Evolutionary conservation across 2,888 invertebrate species (phyloP).

Genomic region (Beris chalybata): DNA sequence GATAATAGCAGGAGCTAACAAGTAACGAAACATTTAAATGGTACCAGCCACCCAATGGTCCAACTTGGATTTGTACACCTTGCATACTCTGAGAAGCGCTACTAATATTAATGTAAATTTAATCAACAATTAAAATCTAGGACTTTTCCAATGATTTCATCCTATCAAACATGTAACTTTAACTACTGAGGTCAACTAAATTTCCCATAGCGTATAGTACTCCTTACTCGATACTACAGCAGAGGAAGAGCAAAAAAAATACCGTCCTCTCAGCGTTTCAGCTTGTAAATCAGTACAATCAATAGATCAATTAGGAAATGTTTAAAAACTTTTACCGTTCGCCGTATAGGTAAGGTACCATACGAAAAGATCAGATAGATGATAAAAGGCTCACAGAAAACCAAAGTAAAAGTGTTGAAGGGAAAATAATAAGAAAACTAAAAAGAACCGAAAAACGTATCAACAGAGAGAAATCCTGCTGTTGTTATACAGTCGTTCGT

Average conservation of each 20-base stretch:
- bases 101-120: no score
- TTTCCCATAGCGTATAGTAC: constrained; percentile 21
- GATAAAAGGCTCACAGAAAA: constrained; percentile 10
- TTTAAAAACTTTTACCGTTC: constrained; percentile 31
- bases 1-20: no score
- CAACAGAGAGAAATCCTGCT: constrained; percentile 28
- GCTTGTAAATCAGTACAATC: constrained; percentile 32
- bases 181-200: constrained; percentile 15
- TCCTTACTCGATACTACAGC: background rate
- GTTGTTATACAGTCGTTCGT: background rate
- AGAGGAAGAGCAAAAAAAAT: constrained; percentile 5
- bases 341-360: constrained; percentile 19
- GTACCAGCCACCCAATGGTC: no score
- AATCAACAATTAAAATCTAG: no score
- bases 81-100: no score
- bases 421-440: constrained; percentile 29
- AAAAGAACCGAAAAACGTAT: constrained; percentile 19
- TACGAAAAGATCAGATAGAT: constrained; percentile 26
- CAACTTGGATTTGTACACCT: no score
- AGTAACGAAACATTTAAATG: no score
- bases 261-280: constrained; percentile 10
- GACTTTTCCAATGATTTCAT: no score
- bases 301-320: constrained; percentile 33
- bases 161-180: no score
- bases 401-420: constrained; percentile 31